Base-by-base conservation (phyloP, 2,888 invertebrate genomes). In the Tubulanus polymorphus region DNA sequence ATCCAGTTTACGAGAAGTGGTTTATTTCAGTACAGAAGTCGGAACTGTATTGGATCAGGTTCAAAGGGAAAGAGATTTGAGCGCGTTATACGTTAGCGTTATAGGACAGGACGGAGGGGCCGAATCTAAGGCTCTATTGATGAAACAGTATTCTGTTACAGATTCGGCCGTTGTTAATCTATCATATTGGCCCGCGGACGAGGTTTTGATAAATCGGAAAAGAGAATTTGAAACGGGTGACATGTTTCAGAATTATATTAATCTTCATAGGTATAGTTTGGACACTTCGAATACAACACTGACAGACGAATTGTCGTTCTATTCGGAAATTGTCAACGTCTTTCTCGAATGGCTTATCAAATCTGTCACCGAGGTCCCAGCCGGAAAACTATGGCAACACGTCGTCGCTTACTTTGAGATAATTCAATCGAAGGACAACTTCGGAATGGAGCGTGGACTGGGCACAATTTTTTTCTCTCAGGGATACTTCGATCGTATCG, bases 311-410 rank as follows among this genome's bases (percentile, higher is more conserved):
- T 52, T 73, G n/a, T 56, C 65, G 18, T 68, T 72, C 51, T 73
- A 73, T 56, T 64, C 72, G 6, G 64, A 63, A 26, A 62, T 66
- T 58, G 72, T 72, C 52, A 62, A 67, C 30, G 65, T 69, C 10
- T 68, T 72, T 55, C 66, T 70, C 50, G 65, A 65, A 41, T 72
- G 72, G 73, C 59, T 73, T 23, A 69, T 70, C 53, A 67, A 69
- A 47, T 65, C 71, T 15, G 90, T 73, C n/a, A 65, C 64, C 1
- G 72, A 72, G 54, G 66, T 68, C 12, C 60, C 66, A 18, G 66
- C 67, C 1, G 71, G 71, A 0, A 62, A 62, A 28, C 62, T 66
- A 35, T 73, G 72, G 73, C 63, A 69, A 59, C 63, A 63, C 10
- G 61, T 73, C 30, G 71, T 72, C 18, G 72, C 73, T 25, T 70